Base-by-base conservation (phyloP, 2,113 vertebrate genomes). In the Rhinolophus ferrumequinum region DNA sequence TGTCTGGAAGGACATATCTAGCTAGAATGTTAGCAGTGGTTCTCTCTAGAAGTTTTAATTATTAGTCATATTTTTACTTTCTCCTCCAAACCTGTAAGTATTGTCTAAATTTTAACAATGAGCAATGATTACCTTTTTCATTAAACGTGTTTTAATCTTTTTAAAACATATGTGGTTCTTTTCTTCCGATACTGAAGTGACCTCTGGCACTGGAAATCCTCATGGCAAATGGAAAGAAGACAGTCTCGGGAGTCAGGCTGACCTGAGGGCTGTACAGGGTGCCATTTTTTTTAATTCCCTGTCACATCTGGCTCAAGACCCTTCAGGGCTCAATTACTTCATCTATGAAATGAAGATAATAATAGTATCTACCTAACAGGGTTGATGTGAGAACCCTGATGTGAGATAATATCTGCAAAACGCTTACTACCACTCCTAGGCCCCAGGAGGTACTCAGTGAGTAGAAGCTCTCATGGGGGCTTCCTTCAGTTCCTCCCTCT, bases 281-380 rank as follows among this genome's bases (percentile, higher is more conserved):
- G 0, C 56, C 75, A 19, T 58, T 47, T 77, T 77, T 8, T 56
- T 14, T 60, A 50, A 64, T 41, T 9, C 67, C 7, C 84, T 87
- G 56, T 79, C 35, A 75, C 38, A 35, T 89, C 50, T 75, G 88
- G 70, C 62, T 95, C 69, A n/a, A 80, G 83, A 69, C 16, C 69
- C 82, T 81, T 72, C 76, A 67, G 26, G 70, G 52, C 58, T 86
- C 75, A 67, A 4, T 62, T 84, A 56, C 64, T 47, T 84, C 38
- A 35, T 73, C 93, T 88, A 77, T 89, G 70, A 85, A 72, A 52
- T 35, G 79, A 82, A 67, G 24, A 41, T 38, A 75, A 58, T 62
- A 80, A 64, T 66, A 75, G 22, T 79, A 64, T 54, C 91, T 80
- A 38, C 92, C 88, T 80, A 54, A 73, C 47, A 83, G 58, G 8